Evolutionary conservation across 1,140 invertebrate species (phyloP), one percentile per base, ranked within the genome.

Genomic region (Dreissena polymorpha): DNA sequence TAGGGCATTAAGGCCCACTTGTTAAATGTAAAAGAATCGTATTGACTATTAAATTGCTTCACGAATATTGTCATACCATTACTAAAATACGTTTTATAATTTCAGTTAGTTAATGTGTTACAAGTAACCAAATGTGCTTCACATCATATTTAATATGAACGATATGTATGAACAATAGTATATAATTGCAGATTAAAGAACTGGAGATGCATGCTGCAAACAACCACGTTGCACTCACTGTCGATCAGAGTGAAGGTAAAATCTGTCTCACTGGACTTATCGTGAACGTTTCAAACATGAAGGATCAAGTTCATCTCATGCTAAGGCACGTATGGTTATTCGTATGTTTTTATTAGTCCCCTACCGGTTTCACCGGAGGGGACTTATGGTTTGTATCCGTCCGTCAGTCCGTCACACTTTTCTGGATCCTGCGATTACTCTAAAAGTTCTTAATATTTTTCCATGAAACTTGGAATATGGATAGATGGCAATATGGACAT

Each of bases 211-310:
- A 50, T 12, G 65, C 76, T 2, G 55, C 8, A 39, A 78, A 72
- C 57, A 51, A 65, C 53, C 53, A 81, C n/a, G 68, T 71, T 53
- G 57, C 64, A 5, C 50, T 81, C n/a, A 51, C 12, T n/a, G 25
- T 81, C 23, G 29, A 72, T 67, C 23, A 10, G 1, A 50, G 53
- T 0, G 2, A 55, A n/a, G 78, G 69, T 25, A 53, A 27, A 23
- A 81, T 81, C n/a, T 10, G 50, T n/a, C 6, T 72, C 0, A 25
- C 64, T 51, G 78, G 78, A 10, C 60, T 81, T 27, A 10, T 71
- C 10, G 12, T 21, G 27, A 73, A 73, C 25, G 69, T 81, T 23
- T 13, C 23, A 3, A 21, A 64, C 23, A 63, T 73, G n/a, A 53
- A 39, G 8, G 27, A 57, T n/a, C 16, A 16, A 1, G 63, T 72